Percentiles rank a stretch among this genome's conserved stretches.
phyloP scores from a whole-genome alignment of 2,888 invertebrate genomes.

The Euproctis similis region DNA sequence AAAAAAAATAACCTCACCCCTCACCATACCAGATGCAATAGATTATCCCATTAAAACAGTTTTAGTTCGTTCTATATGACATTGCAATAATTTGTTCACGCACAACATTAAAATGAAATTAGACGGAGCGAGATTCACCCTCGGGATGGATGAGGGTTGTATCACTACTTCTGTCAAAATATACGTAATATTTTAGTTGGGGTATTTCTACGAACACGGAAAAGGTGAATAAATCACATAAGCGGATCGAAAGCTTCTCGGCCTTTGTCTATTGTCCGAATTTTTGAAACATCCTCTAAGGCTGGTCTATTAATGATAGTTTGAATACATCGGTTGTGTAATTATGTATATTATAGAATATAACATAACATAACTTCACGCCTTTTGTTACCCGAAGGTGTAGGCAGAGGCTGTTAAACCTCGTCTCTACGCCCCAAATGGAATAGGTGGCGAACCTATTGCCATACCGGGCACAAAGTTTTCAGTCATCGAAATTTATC shows the following conservation, averaged over 20 bases:
- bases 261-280: constrained; percentile 23
- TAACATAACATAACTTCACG: no score
- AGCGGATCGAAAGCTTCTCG: constrained; percentile 47
- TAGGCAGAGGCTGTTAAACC: no score
- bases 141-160: constrained; percentile 40
- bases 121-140: constrained; percentile 53
- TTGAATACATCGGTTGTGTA: constrained; percentile 9
- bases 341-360: neutral
- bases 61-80: constrained; percentile 63
- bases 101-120: constrained; percentile 69
- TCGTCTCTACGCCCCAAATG: no score
- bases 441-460: no score
- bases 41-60: constrained; percentile 58
- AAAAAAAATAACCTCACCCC: constrained; percentile 49
- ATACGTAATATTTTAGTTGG: constrained; percentile 56
- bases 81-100: constrained; percentile 70
- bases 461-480: no score
- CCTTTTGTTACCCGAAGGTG: no score
- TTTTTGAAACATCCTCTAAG: constrained; percentile 15
- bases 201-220: constrained; percentile 39
- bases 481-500: no score
- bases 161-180: constrained; percentile 59
- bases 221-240: constrained; percentile 57
- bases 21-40: constrained; percentile 59
- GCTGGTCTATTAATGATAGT: neutral